These are phyloP conservation scores for Pterobdella sp. DNA, from an alignment of 2,888 invertebrate species.

Conservation along the genomic window DNA sequence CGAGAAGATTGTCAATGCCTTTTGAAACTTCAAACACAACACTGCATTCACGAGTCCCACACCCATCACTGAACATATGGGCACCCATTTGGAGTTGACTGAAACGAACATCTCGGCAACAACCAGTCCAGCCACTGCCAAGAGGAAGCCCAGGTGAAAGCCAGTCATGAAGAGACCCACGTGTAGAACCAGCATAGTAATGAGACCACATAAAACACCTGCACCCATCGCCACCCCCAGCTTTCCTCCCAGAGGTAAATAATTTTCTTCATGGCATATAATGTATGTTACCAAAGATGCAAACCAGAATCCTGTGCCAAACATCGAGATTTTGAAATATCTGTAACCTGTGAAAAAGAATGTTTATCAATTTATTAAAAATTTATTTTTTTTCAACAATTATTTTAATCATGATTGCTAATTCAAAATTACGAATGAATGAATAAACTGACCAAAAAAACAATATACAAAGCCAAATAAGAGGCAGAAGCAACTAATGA, in stretches of 20 bases:
- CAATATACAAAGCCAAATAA: slow-evolving; percentile 76
- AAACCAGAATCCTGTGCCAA: slow-evolving; percentile 77
- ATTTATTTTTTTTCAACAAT: neutral
- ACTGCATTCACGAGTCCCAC: slow-evolving; percentile 65
- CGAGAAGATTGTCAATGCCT: slow-evolving; percentile 65
- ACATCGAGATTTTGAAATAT: slow-evolving; percentile 78
- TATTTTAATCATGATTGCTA: neutral
- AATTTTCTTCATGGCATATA: slow-evolving; percentile 70
- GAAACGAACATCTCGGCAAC: slow-evolving; percentile 58
- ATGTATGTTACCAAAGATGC: slow-evolving; percentile 72
- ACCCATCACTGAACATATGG: slow-evolving; percentile 62
- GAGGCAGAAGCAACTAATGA: slow-evolving; percentile 65
- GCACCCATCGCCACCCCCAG: slow-evolving; percentile 65
- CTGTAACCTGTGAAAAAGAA: slow-evolving; percentile 63
- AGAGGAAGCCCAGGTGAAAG: slow-evolving; percentile 64
- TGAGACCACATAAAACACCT: slow-evolving; percentile 68
- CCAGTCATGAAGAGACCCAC: slow-evolving; percentile 74
- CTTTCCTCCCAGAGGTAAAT: slow-evolving; percentile 64
- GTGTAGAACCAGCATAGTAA: slow-evolving; percentile 73
- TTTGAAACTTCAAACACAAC: slow-evolving; percentile 67
- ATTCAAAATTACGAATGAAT: neutral
- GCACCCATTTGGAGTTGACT: slow-evolving; percentile 63
- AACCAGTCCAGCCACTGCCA: slow-evolving; percentile 46
- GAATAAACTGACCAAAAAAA: slow-evolving; percentile 64
- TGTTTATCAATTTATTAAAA: neutral